Percentiles rank a stretch among this genome's conserved stretches.
These are phyloP conservation scores for Diaperis boleti DNA, from an alignment of 2,888 invertebrate genomes.

Conservation along the genomic window DNA sequence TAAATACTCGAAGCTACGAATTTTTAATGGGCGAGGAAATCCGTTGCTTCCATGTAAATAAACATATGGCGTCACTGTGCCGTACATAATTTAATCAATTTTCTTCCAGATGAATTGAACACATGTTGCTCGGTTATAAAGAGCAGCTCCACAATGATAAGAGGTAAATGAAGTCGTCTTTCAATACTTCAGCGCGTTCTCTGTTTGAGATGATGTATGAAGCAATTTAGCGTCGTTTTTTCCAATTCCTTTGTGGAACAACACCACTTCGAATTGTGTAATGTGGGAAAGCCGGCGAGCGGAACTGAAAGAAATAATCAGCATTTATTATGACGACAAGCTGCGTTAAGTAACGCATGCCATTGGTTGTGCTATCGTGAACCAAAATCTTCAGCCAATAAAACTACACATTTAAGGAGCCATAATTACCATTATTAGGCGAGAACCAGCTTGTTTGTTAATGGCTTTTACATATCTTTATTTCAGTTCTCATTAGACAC, in stretches of 20 bases:
- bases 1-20: constrained; percentile 6
- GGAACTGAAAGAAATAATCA: constrained; percentile 35
- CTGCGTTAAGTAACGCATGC: constrained; percentile 29
- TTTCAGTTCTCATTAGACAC: neutral
- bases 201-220: constrained; percentile 9
- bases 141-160: constrained; percentile 14
- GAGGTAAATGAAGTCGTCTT: constrained; percentile 27
- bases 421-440: constrained; percentile 40
- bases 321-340: constrained; percentile 35
- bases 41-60: constrained; percentile 14
- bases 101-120: constrained; percentile 18
- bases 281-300: constrained; percentile 37
- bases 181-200: constrained; percentile 7
- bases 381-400: constrained; percentile 34
- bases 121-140: constrained; percentile 17
- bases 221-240: constrained; percentile 13
- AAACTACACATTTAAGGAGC: constrained; percentile 24
- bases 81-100: constrained; percentile 14
- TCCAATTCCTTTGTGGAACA: constrained; percentile 3
- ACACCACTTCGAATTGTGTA: constrained; percentile 17
- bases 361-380: constrained; percentile 33
- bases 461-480: constrained; percentile 29
- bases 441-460: constrained; percentile 32
- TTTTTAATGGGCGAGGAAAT: constrained; percentile 14
- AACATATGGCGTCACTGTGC: constrained; percentile 11